Conservation (phyloP, 2,113 vertebrate species). For the Porphyrio hochstetteri region DNA sequence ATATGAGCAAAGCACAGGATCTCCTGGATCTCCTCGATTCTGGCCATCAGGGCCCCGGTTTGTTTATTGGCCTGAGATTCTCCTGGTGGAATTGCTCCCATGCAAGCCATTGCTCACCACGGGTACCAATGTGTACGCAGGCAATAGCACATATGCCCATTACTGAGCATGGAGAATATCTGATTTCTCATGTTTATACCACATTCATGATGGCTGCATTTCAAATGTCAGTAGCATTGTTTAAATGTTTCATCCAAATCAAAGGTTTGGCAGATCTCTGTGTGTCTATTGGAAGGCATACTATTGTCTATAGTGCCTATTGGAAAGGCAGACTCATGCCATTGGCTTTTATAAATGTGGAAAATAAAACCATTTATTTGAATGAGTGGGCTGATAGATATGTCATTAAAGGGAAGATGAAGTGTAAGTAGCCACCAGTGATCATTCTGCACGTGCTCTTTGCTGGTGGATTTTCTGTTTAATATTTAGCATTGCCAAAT, state of each 20-base stretch:
- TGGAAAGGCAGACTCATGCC: background rate
- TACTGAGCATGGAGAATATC: background rate
- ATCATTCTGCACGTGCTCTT: rapidly evolving
- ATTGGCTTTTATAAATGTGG: background rate
- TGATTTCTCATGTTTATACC: rapidly evolving
- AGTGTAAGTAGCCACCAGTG: background rate
- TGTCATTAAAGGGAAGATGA: background rate
- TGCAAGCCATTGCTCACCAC: background rate
- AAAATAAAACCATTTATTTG: background rate
- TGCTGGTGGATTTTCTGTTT: background rate
- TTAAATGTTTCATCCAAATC: background rate
- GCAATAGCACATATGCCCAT: too few relatives aligned
- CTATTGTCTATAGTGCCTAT: background rate
- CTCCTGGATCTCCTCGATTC: background rate
- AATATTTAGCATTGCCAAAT: background rate
- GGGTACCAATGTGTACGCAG: rapidly evolving
- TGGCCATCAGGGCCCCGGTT: background rate
- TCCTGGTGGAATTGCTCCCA: rapidly evolving
- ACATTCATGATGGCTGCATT: rapidly evolving
- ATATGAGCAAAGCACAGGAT: background rate
- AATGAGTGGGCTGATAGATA: background rate
- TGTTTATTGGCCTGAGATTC: background rate
- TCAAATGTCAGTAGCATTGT: background rate
- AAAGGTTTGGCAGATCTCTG: background rate
- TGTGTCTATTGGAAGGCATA: background rate